phyloP scores from a whole-genome alignment of 2,113 vertebrate genomes.

The Macquaria ambigua region DNA sequence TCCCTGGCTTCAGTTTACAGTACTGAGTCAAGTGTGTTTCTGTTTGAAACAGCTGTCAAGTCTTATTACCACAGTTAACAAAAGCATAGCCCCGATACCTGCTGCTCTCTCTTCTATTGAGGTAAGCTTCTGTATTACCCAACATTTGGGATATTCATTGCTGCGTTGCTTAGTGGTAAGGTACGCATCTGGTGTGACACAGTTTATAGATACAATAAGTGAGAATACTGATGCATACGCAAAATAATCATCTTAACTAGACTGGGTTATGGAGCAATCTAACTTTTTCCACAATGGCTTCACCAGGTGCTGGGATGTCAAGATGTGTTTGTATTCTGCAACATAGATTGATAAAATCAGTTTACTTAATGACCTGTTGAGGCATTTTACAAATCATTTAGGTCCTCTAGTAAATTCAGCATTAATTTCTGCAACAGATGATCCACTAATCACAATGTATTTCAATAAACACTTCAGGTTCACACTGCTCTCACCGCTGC shows the following conservation, averaged over 20 bases:
- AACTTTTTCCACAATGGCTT: neutral
- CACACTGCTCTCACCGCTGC: neutral
- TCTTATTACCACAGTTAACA: neutral
- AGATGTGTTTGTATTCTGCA: neutral
- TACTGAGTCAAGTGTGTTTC: conserved; percentile 7
- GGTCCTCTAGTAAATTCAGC: neutral
- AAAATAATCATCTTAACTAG: neutral
- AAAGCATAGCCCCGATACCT: neutral
- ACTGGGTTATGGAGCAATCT: neutral
- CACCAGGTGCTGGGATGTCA: neutral
- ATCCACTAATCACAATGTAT: neutral
- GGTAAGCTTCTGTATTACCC: neutral
- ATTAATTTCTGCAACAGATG: neutral
- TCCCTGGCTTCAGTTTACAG: conserved; percentile 3
- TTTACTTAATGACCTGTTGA: neutral
- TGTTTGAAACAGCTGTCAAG: neutral
- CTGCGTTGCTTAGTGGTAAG: neutral
- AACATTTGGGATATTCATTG: neutral
- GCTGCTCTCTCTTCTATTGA: conserved; percentile 36
- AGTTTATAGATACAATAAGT: neutral
- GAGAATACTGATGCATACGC: neutral
- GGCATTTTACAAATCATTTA: neutral
- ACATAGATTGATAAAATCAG: neutral
- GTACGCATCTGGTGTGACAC: neutral
- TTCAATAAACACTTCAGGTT: neutral